These are phyloP conservation scores for Myiozetetes cayanensis DNA, from an alignment of 2,113 vertebrate genomes.

Conservation along the genomic window DNA sequence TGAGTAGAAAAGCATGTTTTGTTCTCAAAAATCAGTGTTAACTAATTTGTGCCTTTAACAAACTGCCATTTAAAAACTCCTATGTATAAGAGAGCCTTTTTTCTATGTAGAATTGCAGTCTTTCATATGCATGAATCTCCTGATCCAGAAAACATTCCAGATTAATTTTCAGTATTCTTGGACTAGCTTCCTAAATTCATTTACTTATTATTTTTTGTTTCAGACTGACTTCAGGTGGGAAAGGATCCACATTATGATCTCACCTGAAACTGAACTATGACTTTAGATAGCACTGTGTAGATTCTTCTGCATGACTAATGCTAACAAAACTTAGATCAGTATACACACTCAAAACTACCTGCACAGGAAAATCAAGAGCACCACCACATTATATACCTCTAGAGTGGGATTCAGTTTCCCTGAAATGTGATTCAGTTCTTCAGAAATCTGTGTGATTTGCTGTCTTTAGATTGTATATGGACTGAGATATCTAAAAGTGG, in stretches of 20 bases:
- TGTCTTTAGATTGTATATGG: neutral
- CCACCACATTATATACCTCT: neutral
- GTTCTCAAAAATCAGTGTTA: neutral
- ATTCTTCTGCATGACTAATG: neutral
- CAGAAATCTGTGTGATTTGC: neutral
- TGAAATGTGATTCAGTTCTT: neutral
- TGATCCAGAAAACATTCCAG: neutral
- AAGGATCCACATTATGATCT: neutral
- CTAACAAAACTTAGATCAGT: neutral
- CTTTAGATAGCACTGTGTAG: neutral
- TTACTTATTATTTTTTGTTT: neutral
- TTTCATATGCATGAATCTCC: neutral
- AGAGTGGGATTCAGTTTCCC: neutral
- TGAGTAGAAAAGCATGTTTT: neutral
- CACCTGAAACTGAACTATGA: neutral
- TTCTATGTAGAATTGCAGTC: neutral
- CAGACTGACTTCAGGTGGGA: neutral
- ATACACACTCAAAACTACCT: neutral
- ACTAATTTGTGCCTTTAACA: neutral
- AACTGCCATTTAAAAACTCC: neutral
- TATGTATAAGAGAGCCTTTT: neutral
- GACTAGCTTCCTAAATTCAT: neutral
- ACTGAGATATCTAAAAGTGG: neutral
- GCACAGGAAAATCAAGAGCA: neutral
- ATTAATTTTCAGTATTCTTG: neutral